Base-by-base conservation (phyloP, 1,140 invertebrate genomes). In the Aphidius gifuensis region DNA sequence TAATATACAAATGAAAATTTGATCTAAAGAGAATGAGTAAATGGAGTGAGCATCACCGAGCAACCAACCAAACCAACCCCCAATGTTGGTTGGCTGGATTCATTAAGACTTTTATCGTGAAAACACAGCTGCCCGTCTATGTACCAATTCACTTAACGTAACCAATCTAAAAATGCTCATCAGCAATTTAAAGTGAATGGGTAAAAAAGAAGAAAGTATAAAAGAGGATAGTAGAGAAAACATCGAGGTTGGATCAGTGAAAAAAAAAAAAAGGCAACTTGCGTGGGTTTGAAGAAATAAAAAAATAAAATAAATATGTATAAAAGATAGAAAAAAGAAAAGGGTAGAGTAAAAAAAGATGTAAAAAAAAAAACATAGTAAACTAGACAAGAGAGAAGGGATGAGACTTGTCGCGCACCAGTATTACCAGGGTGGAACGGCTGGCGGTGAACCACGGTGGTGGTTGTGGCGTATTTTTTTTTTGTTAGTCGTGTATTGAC, bases 81-180 rank as follows among this genome's bases (percentile, higher is more conserved):
- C 53, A 39, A n/a, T 55, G 43, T 55, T 38, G 53, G 50, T 39
- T 55, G 5, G 39, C 40, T 57, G 71, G 73, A 77, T 79, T 80
- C 77, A 79, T 80, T 79, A 78, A 79, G 76, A 79, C 75, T 71
- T 78, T 80, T 79, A 79, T 79, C 76, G 75, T 67, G 61, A 74
- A 73, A 80, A 77, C 74, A 78, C 76, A 75, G 72, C 61, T 63
- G 57, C 70, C 70, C 68, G 68, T 68, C 69, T 77, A 73, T 80
- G 74, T 79, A 80, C 76, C 79, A 81, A 81, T 81, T 74, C 77
- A 81, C 77, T 81, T 79, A 81, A 79, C 71, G 73, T 72, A 73
- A 76, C 76, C 77, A 78, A 80, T 80, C 74, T 78, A 74, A 80
- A 80, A 80, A 78, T 79, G 72, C 77, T 80, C 78, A 81, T 81